Evolutionary conservation across 1,140 invertebrate genomes (phyloP).

Genomic region (Macrobrachium nipponense): DNA sequence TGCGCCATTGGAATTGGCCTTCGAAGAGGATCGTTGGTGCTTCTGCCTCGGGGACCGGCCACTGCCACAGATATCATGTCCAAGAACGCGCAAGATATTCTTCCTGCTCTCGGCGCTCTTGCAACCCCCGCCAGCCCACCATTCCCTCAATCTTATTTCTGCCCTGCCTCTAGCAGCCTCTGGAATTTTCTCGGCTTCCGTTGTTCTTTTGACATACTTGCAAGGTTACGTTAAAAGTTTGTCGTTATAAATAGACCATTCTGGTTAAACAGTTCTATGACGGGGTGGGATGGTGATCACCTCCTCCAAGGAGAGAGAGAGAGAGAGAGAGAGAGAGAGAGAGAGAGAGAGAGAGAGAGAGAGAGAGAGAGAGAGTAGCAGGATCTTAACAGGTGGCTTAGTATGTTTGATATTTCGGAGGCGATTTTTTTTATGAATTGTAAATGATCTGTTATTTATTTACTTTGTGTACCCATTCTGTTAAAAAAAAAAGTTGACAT

Average conservation of each 20-base stretch:
- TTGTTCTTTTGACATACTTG: not conserved
- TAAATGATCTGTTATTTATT: too few relatives aligned
- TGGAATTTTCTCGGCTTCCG: not conserved
- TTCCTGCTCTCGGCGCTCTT: too few relatives aligned
- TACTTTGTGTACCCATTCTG: too few relatives aligned
- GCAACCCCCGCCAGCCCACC: too few relatives aligned
- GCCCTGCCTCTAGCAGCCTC: not conserved
- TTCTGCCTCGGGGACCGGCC: too few relatives aligned
- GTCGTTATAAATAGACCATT: not conserved
- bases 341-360: conserved; percentile 29
- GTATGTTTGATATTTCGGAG: not conserved
- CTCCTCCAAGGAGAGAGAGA: not conserved
- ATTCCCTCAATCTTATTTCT: not conserved
- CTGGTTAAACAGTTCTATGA: not conserved
- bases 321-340: conserved; percentile 12
- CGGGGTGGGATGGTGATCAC: not conserved
- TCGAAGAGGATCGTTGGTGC: too few relatives aligned
- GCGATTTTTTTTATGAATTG: not conserved
- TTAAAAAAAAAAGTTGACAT: too few relatives aligned
- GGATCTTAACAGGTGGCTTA: not conserved
- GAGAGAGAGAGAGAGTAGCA: conserved; percentile 14
- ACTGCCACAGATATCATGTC: too few relatives aligned
- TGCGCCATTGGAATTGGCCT: too few relatives aligned
- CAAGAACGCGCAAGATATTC: too few relatives aligned
- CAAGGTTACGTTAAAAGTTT: not conserved